These are phyloP conservation scores for Chloebia gouldiae DNA, from an alignment of 2,113 vertebrate genomes.

Conservation along the genomic window DNA sequence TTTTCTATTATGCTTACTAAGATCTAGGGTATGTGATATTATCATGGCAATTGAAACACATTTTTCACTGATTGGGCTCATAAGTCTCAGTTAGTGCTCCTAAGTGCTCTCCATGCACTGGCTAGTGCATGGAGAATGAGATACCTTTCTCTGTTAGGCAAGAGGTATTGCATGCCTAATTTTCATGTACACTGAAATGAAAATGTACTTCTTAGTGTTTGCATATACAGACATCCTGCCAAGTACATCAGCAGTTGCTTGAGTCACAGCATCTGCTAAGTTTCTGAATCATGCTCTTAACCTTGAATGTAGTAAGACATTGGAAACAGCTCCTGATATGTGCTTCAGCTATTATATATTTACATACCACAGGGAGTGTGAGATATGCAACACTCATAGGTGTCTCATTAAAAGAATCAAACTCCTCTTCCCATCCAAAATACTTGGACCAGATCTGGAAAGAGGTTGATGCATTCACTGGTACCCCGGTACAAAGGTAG, in stretches of 20 bases:
- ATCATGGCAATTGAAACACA: background rate
- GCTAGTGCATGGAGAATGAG: background rate
- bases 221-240: constrained; percentile 49
- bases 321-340: background rate
- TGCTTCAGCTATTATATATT: background rate
- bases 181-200: background rate
- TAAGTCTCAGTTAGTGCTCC: background rate
- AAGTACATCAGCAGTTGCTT: constrained; percentile 55
- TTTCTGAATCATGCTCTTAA: constrained; percentile 56
- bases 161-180: background rate
- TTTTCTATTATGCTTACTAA: background rate
- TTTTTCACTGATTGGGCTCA: background rate
- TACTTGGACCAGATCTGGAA: background rate
- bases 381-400: background rate
- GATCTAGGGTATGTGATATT: background rate
- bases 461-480: background rate
- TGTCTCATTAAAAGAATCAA: background rate
- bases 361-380: background rate
- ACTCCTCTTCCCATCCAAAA: background rate
- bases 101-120: background rate
- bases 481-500: background rate
- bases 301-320: constrained; percentile 19
- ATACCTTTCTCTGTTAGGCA: background rate
- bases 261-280: constrained; percentile 62
- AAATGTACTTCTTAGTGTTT: constrained; percentile 48